phyloP scores from a whole-genome alignment of 2,113 vertebrate species.

The Syrrhaptes paradoxus region DNA sequence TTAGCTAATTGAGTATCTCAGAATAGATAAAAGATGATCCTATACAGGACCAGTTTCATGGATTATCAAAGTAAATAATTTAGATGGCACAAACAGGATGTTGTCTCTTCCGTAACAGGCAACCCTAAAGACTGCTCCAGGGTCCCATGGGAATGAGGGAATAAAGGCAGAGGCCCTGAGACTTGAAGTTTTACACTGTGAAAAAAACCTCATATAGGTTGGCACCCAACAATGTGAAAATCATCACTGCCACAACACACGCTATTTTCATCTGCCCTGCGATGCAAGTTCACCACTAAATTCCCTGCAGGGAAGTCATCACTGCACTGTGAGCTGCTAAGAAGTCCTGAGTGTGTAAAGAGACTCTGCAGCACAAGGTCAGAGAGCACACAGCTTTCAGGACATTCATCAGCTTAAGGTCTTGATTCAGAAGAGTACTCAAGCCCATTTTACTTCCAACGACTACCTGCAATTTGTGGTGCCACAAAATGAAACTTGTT shows the following conservation, averaged over 20 bases:
- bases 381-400: not conserved
- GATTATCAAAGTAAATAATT: not conserved
- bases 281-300: not conserved
- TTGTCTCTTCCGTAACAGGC: not conserved
- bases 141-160: not conserved
- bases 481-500: not conserved
- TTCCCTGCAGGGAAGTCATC: not conserved
- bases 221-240: not conserved
- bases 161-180: not conserved
- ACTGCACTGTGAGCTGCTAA: not conserved
- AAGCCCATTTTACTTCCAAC: not conserved
- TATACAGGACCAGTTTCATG: not conserved
- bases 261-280: accelerated
- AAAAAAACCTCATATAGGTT: not conserved
- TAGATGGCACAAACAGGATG: not conserved
- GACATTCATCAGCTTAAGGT: not conserved
- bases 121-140: not conserved
- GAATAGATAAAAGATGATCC: not conserved
- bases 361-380: not conserved
- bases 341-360: not conserved
- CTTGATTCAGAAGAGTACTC: not conserved
- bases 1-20: not conserved
- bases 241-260: not conserved
- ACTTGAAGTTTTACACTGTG: not conserved
- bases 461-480: not conserved